These are phyloP conservation scores for Petroica traversi DNA, from an alignment of 2,113 vertebrate genomes.

Conservation along the genomic window DNA sequence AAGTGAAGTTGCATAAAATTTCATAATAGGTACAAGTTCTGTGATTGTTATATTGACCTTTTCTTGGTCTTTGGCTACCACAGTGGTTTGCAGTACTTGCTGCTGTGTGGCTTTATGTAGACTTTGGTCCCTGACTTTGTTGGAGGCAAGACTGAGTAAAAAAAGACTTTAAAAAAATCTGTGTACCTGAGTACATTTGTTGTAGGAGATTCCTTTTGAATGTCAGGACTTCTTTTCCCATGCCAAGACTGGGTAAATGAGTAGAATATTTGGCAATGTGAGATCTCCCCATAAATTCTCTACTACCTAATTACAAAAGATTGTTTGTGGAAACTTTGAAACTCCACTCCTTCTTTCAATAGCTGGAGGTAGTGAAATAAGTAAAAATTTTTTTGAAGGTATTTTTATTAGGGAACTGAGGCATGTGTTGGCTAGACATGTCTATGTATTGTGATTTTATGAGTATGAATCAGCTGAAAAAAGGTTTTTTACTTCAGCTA, in stretches of 20 bases:
- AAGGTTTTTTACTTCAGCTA: neutral
- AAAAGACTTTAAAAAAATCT: neutral
- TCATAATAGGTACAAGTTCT: neutral
- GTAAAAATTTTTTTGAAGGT: neutral
- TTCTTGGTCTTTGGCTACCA: neutral
- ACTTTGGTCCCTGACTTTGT: neutral
- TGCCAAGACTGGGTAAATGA: constrained; percentile 9
- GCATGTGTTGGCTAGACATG: constrained; percentile 32
- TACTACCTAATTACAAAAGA: constrained; percentile 37
- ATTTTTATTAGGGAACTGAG: constrained; percentile 11
- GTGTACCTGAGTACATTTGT: neutral
- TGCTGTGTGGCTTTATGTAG: neutral
- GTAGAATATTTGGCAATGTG: constrained; percentile 17
- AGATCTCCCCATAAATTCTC: neutral
- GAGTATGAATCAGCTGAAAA: constrained; percentile 28
- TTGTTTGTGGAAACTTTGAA: constrained; percentile 39
- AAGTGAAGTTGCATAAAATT: neutral
- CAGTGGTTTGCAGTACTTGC: neutral
- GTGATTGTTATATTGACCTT: neutral
- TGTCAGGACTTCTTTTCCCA: constrained; percentile 11
- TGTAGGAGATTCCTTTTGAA: constrained; percentile 10
- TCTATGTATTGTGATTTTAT: neutral
- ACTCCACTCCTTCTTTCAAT: constrained; percentile 18
- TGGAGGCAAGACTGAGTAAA: neutral
- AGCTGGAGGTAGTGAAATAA: constrained; percentile 46